Conservation (phyloP, 2,888 invertebrate species). For the Morpho achilles region DNA sequence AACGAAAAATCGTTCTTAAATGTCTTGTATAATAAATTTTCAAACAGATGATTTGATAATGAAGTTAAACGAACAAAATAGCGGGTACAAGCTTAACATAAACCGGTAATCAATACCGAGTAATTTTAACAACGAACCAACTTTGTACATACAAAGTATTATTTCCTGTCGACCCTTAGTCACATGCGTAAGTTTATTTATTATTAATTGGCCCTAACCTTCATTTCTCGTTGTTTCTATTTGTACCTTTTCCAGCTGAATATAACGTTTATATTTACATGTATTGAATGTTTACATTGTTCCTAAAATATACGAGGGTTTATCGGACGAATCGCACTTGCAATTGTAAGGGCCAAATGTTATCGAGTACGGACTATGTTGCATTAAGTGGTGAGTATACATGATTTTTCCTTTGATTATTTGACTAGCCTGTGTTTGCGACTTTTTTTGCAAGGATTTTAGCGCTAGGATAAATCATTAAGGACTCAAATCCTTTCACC, state of each 20-base stretch:
- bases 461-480: too few relatives aligned
- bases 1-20: too few relatives aligned
- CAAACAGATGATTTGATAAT: too few relatives aligned
- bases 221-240: not conserved
- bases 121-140: conserved; percentile 1
- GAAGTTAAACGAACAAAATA: too few relatives aligned
- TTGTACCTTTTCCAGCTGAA: not conserved
- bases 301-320: not conserved
- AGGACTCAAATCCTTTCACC: too few relatives aligned
- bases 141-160: conserved; percentile 13
- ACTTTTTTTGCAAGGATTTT: too few relatives aligned
- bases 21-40: too few relatives aligned
- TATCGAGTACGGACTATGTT: conserved; percentile 21
- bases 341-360: conserved; percentile 22
- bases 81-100: too few relatives aligned
- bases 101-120: too few relatives aligned
- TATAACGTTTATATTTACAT: not conserved
- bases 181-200: conserved; percentile 11
- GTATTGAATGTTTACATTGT: not conserved
- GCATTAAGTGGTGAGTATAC: conserved; percentile 12
- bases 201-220: not conserved
- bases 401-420: not conserved
- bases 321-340: conserved; percentile 6
- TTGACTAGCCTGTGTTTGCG: too few relatives aligned
- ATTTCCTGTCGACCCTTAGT: conserved; percentile 13